These are phyloP conservation scores for Drosophila kanekoi DNA, from an alignment of 2,888 invertebrate genomes.

Conservation along the genomic window DNA sequence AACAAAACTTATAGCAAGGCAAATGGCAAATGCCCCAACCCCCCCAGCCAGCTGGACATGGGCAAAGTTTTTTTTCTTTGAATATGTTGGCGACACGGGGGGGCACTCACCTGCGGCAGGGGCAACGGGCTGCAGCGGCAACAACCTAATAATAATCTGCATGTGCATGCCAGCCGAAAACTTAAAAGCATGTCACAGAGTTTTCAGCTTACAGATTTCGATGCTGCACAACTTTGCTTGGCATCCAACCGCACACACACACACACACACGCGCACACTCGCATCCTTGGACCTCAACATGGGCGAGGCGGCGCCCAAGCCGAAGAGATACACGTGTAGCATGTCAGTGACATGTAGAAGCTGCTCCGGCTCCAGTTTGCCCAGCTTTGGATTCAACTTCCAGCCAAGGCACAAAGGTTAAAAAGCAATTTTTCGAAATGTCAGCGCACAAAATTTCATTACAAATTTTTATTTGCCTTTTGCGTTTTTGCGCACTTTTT, in stretches of 20 bases:
- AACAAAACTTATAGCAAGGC: conserved; percentile 75
- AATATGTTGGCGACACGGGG: too few species aligned
- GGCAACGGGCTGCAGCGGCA: conserved; percentile 11
- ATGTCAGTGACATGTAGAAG: conserved; percentile 69
- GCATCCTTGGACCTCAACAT: conserved; percentile 12
- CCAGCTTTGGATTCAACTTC: conserved; percentile 29
- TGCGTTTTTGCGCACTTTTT: conserved; percentile 58
- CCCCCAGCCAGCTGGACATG: conserved; percentile 60
- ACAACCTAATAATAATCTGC: conserved; percentile 79
- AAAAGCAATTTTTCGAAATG: conserved; percentile 79
- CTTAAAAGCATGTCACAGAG: conserved; percentile 81
- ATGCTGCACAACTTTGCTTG: conserved; percentile 74
- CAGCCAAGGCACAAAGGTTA: conserved; percentile 68
- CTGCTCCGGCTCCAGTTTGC: conserved; percentile 1
- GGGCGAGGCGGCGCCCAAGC: conserved; percentile 11
- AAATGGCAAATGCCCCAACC: conserved; percentile 44
- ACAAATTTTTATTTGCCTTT: conserved; percentile 78
- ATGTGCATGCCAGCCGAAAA: conserved; percentile 76
- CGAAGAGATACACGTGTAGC: conserved; percentile 77
- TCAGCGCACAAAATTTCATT: conserved; percentile 80
- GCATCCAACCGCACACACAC: conserved; percentile 27
- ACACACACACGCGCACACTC: neutral
- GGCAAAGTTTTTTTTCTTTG: conserved; percentile 58
- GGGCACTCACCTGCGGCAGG: conserved; percentile 52
- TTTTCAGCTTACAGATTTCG: conserved; percentile 79